Conservation (phyloP, 2,113 vertebrate species). For the Sitta europaea region DNA sequence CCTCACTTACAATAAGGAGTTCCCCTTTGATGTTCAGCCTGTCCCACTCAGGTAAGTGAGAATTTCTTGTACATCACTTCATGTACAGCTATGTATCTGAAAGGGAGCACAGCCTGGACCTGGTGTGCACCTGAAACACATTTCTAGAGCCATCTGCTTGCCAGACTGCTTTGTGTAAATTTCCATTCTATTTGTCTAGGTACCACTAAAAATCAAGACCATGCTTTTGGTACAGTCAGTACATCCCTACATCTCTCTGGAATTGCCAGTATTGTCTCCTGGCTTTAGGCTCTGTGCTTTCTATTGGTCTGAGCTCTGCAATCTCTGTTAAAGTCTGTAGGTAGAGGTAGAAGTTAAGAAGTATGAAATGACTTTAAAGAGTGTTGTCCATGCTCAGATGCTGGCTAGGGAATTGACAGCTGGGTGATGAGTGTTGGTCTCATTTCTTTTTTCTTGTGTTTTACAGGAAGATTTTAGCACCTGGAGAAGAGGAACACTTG, state of each 20-base stretch:
- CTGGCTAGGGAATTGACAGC: background rate
- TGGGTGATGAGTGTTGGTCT: background rate
- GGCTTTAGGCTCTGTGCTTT: background rate
- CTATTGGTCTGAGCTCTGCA: background rate
- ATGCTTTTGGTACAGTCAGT: background rate
- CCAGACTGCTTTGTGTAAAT: background rate
- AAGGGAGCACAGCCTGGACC: background rate
- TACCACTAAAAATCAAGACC: background rate
- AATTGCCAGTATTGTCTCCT: background rate
- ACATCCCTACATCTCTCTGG: background rate
- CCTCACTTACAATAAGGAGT: conserved; percentile 94
- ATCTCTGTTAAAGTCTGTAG: background rate
- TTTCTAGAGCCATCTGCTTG: background rate
- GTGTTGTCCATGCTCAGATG: background rate
- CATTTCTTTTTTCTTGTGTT: background rate
- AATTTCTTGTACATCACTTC: background rate
- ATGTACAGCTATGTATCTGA: background rate
- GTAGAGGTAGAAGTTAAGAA: background rate
- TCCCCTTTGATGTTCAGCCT: conserved; percentile 96
- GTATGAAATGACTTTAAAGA: background rate
- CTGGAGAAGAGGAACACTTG: conserved; percentile 95
- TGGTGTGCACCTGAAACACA: background rate
- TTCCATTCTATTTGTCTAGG: background rate
- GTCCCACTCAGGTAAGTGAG: conserved; percentile 90
- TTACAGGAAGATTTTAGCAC: conserved; percentile 92